These are phyloP conservation scores for Theropithecus gelada DNA, from an alignment of 2,113 vertebrate genomes.

Conservation along the genomic window DNA sequence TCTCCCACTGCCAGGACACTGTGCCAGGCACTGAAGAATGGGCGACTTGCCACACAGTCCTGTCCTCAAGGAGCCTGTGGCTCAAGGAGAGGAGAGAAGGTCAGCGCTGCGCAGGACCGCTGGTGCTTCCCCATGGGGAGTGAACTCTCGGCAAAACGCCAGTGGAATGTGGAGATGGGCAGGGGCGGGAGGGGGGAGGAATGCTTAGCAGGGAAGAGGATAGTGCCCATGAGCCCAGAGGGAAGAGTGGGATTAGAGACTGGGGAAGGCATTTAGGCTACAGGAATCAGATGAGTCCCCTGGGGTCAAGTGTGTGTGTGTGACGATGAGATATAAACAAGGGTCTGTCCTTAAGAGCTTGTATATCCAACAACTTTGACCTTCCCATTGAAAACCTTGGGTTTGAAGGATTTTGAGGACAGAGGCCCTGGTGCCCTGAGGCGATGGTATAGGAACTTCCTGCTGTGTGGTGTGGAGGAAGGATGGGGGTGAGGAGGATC, in stretches of 20 bases:
- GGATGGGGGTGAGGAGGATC: background rate
- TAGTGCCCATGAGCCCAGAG: background rate
- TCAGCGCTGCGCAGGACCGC: background rate
- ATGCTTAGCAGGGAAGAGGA: background rate
- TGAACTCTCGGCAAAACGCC: background rate
- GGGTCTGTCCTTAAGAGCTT: background rate
- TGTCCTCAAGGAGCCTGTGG: background rate
- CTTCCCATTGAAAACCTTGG: background rate
- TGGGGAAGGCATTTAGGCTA: background rate
- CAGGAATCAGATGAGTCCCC: background rate
- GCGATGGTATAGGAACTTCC: rapidly evolving
- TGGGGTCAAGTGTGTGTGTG: background rate
- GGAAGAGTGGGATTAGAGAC: background rate
- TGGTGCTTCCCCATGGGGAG: background rate
- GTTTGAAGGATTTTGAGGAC: background rate
- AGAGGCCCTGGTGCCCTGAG: background rate
- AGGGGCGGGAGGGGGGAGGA: background rate
- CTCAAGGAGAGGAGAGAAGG: background rate
- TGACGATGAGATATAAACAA: background rate
- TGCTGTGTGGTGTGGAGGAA: background rate
- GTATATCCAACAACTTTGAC: background rate
- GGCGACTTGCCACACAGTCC: background rate
- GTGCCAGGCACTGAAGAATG: background rate
- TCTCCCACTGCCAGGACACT: background rate
- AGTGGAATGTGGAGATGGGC: background rate